A percentile compares a stretch with the other conserved stretches of the same genome.
These are phyloP conservation scores for Lithosia quadra DNA, from an alignment of 2,888 invertebrate species.

Conservation along the genomic window DNA sequence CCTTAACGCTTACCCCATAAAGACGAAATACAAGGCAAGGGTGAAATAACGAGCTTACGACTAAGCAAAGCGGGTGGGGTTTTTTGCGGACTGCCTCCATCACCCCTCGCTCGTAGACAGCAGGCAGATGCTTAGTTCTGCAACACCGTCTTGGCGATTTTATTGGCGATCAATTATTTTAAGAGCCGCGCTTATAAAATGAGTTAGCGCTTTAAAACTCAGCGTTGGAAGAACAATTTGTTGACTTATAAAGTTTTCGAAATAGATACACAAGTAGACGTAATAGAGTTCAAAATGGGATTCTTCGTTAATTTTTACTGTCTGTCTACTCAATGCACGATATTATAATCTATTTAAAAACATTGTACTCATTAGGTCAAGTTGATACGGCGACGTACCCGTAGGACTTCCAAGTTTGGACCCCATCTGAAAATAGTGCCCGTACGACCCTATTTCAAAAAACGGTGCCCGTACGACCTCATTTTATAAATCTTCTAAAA, in stretches of 20 bases:
- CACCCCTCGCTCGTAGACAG: slow-evolving; percentile 29
- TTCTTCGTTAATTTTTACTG: too few relatives aligned
- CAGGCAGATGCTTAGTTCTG: slow-evolving; percentile 48
- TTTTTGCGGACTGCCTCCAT: slow-evolving; percentile 52
- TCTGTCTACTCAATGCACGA: too few relatives aligned
- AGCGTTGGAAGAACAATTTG: neutral
- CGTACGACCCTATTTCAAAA: too few relatives aligned
- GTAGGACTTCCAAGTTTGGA: too few relatives aligned
- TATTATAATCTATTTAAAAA: too few relatives aligned
- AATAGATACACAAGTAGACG: neutral
- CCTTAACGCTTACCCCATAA: slow-evolving; percentile 47
- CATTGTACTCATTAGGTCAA: too few relatives aligned
- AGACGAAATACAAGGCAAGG: slow-evolving; percentile 69
- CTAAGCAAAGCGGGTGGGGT: slow-evolving; percentile 65
- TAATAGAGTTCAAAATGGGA: too few relatives aligned
- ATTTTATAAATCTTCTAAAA: too few relatives aligned
- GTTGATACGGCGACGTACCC: too few relatives aligned
- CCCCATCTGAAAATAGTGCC: too few relatives aligned
- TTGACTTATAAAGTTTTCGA: neutral
- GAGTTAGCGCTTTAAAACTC: neutral
- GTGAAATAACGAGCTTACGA: slow-evolving; percentile 75
- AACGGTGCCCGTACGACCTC: too few relatives aligned
- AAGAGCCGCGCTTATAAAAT: slow-evolving; percentile 17
- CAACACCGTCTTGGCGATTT: slow-evolving; percentile 36
- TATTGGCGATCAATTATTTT: slow-evolving; percentile 37